These are phyloP conservation scores for Rugalucina vietnamica DNA, from an alignment of 2,888 invertebrate species.

Conservation along the genomic window DNA sequence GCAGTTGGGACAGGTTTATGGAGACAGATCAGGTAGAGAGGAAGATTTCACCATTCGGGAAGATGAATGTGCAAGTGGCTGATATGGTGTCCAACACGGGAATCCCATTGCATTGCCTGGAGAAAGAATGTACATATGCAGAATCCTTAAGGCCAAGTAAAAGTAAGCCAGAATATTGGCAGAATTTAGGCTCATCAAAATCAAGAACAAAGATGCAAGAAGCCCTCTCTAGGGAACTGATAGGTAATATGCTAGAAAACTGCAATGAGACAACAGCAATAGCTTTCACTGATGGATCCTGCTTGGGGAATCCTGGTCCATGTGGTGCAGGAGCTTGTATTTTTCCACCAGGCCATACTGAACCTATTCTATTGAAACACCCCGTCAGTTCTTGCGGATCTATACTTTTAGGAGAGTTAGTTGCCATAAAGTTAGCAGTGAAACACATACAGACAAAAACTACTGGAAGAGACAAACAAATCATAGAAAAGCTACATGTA, in stretches of 20 bases:
- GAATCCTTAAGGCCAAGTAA: conserved; percentile 2
- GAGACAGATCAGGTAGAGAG: background rate
- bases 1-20: background rate
- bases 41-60: background rate
- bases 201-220: background rate
- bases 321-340: background rate
- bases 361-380: background rate
- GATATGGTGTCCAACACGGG: background rate
- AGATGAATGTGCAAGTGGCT: background rate
- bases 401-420: background rate
- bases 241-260: background rate
- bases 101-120: background rate
- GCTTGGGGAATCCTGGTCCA: background rate
- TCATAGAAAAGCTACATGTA: background rate
- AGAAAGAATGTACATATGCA: background rate
- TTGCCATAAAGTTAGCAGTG: background rate
- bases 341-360: background rate
- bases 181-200: background rate
- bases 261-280: background rate
- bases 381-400: background rate
- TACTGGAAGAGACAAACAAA: background rate
- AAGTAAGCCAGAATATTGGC: conserved; percentile 11
- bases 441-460: background rate
- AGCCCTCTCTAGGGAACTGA: background rate
- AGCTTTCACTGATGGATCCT: background rate